A percentile compares a stretch with the other conserved stretches of the same genome.
These are phyloP conservation scores for Dicrostonyx torquatus DNA, from an alignment of 2,797 vertebrate genomes.

Conservation along the genomic window DNA sequence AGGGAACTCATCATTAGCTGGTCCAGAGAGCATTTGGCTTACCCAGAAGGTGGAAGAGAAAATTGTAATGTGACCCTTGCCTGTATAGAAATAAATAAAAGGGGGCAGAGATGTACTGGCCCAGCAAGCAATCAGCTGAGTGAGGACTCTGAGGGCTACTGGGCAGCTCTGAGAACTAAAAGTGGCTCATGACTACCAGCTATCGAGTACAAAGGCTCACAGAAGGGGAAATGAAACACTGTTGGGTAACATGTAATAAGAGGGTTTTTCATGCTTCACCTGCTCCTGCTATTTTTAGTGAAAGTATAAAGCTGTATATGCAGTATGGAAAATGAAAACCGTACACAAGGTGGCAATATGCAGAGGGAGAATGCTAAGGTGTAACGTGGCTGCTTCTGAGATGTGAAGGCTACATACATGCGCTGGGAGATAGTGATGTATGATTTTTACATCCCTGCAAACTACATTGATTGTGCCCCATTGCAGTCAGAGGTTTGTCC, in stretches of 20 bases:
- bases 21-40: not conserved
- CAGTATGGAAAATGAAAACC: not conserved
- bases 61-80: not conserved
- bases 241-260: not conserved
- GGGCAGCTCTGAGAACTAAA: not conserved
- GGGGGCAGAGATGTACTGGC: not conserved
- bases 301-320: not conserved
- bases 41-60: constrained; percentile 6
- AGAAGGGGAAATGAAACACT: constrained; percentile 30
- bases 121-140: not conserved
- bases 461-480: not conserved
- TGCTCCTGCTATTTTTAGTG: constrained; percentile 39
- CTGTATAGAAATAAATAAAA: not conserved
- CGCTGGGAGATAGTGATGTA: not conserved
- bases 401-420: not conserved
- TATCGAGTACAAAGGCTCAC: not conserved
- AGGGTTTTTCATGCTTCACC: not conserved
- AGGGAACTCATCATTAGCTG: not conserved
- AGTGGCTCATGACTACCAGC: not conserved
- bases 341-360: not conserved
- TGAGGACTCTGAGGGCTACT: rapidly evolving
- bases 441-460: not conserved
- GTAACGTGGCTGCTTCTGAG: not conserved
- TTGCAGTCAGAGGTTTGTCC: not conserved
- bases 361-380: not conserved